Evolutionary conservation across 2,888 invertebrate genomes (phyloP), one percentile per base, ranked within the genome.

Genomic region (Hydrotaea diabolus): DNA sequence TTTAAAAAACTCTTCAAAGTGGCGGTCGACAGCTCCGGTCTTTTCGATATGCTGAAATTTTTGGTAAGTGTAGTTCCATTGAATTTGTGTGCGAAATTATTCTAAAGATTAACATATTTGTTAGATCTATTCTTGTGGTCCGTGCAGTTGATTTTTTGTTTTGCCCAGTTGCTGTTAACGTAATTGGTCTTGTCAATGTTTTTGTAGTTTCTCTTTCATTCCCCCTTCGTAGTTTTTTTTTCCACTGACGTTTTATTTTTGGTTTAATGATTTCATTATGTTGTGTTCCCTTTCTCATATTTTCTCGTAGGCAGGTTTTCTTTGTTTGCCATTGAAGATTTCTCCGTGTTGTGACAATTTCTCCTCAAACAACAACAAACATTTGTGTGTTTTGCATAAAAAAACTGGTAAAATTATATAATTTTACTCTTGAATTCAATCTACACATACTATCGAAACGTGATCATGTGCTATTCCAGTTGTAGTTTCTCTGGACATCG

Each of bases 31-130:
- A 88, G 87, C 15, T 86, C 74, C 8, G 81, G 86, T 39, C 57
- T 90, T 77, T 88, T 87, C 87, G 89, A 91, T 75, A 92, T 92
- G 92, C 72, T 92, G 1, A 92, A 90, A 86, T 92, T 92, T 87
- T 76, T 91, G 89, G 92, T 92, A 89, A 85, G 87, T 83, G 59
- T 31, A 31, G n/a, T 31, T 31, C 31, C 31, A 31, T 31, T 31
- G 31, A 31, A 15, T 23, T 23, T 59, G 23, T 13, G 23, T 59
- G 59, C 59, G 19, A 71, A 49, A 23, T 57, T 39, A 13, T 57
- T 57, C 31, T 39, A 66, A 21, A 19, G 21, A 23, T 26, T 23
- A 21, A 55, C 55, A 23, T 66, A 55, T 55, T 36, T 55, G 36
- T 53, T 26, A 59, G 26, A 49, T 71, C 39, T 39, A 71, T 15